phyloP scores from a whole-genome alignment of 2,797 vertebrate species.

The Betta splendens region DNA sequence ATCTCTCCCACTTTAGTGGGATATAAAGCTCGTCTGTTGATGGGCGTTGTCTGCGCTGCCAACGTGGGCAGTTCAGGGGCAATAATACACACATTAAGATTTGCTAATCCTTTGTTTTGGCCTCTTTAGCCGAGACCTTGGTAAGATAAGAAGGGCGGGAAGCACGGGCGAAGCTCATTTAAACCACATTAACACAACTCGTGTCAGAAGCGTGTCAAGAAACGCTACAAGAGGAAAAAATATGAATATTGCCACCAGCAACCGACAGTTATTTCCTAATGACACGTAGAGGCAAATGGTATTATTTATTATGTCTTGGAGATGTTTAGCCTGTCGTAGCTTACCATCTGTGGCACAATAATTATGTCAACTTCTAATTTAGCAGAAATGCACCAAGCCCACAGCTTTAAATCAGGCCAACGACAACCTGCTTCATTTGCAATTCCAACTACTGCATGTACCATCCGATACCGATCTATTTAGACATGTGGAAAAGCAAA shows the following conservation, averaged over 20 bases:
- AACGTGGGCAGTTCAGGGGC: constrained; percentile 49
- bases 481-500: constrained; percentile 4
- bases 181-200: constrained; percentile 7
- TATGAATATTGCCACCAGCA: too few species aligned
- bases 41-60: constrained; percentile 44
- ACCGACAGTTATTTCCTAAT: background rate
- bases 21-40: constrained; percentile 45
- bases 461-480: constrained; percentile 1
- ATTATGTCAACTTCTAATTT: background rate
- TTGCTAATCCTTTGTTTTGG: constrained; percentile 65
- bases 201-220: background rate
- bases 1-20: constrained; percentile 52
- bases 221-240: background rate
- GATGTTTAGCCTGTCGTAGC: background rate
- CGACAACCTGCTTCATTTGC: constrained; percentile 1
- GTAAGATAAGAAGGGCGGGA: constrained; percentile 32
- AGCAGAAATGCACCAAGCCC: background rate
- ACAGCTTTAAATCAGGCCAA: background rate
- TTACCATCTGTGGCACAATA: background rate
- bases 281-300: background rate
- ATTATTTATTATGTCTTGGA: background rate
- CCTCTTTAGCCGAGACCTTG: constrained; percentile 46
- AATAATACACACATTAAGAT: constrained; percentile 68
- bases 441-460: background rate
- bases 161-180: constrained; percentile 1